Base-by-base conservation (phyloP, 2,113 vertebrate species). In the Chrysochloris asiatica region DNA sequence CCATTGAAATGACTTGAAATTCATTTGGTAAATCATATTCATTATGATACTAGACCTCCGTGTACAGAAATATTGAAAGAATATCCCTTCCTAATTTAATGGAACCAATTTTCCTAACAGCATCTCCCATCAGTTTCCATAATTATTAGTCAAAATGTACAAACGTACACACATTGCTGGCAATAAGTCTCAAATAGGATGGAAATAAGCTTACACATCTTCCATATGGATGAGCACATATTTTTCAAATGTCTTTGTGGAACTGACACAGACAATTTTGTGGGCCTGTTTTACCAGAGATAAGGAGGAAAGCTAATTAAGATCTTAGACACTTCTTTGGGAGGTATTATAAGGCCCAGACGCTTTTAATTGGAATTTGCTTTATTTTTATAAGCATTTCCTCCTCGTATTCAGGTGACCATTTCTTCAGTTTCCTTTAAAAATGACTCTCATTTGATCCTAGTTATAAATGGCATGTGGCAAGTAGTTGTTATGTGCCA, bases 251-350 rank as follows among this genome's bases (percentile, higher is more conserved):
- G 79, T 54, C 38, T 93, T 96, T 93, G 88, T 94, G 79, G 76
- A 95, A 79, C 71, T 80, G 75, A 90, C 71, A 81, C 30, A 89
- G 88, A 83, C 94, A 97, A 94, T 52, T 88, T 83, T 63, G 45
- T 92, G 76, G 67, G 75, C 38, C 93, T 93, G 76, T 90, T 94
- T 94, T 90, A 72, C 71, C 86, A 86, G 79, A 93, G 93, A 96
- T 96, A 91, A 94, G 85, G 67, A 78, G 19, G 36, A 92, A 96
- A 93, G 79, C 52, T 95, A 95, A 95, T 93, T 95, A 96, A 96
- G 93, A 88, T 71, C 41, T 72, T 24, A 93, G 47, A 82, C 21
- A 85, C 52, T 93, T 90, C 85, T 95, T 69, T 61, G 65, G 59
- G 47, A 65, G 83, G 43, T 93, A 77, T 88, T 94, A 56, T 54